Conservation (phyloP, 2,888 invertebrate genomes). For the Nemapogon koenigi region DNA sequence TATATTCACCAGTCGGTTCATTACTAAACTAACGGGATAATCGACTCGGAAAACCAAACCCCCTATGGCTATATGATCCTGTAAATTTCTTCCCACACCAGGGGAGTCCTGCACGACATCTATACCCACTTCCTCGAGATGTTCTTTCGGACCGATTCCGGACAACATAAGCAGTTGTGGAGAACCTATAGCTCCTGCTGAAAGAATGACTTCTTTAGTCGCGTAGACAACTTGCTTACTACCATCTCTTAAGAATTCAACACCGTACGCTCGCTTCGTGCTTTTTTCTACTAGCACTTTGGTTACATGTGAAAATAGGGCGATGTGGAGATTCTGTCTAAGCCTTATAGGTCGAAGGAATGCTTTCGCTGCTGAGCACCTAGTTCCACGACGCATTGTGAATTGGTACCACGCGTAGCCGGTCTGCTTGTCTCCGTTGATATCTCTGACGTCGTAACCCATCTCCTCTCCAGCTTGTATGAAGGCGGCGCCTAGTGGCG, state of each 20-base stretch:
- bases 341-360: constrained; percentile 81
- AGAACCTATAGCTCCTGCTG: constrained; percentile 89
- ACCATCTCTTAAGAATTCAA: constrained; percentile 78
- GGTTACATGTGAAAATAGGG: constrained; percentile 81
- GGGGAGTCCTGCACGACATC: constrained; percentile 78
- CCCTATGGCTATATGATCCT: constrained; percentile 90
- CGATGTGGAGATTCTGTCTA: constrained; percentile 81
- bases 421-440: constrained; percentile 86
- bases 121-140: constrained; percentile 74
- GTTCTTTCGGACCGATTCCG: constrained; percentile 82
- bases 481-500: constrained; percentile 84
- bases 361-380: constrained; percentile 86
- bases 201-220: constrained; percentile 80
- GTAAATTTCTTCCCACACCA: constrained; percentile 86
- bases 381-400: constrained; percentile 84
- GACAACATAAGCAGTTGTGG: constrained; percentile 92
- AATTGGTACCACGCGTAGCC: constrained; percentile 88
- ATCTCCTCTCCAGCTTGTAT: constrained; percentile 90
- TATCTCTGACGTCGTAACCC: constrained; percentile 86
- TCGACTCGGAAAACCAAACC: constrained; percentile 84
- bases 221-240: constrained; percentile 69
- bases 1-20: constrained; percentile 81
- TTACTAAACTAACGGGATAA: constrained; percentile 79
- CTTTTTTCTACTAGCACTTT: constrained; percentile 75
- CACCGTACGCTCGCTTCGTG: constrained; percentile 77